phyloP scores from a whole-genome alignment of 2,888 invertebrate species.

The Eucera pruinosa region DNA sequence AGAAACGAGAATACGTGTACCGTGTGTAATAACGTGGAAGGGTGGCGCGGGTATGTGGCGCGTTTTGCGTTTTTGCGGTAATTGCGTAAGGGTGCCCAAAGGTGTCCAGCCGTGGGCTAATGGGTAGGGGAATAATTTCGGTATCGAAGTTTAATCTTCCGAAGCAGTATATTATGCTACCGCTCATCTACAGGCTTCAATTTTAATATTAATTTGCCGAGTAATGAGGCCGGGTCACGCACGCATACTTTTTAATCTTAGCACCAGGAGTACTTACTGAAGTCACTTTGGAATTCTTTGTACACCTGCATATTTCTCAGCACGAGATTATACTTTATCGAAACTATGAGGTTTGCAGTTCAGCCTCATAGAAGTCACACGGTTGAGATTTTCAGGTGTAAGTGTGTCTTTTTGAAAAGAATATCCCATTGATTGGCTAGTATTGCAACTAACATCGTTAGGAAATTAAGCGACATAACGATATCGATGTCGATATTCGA shows the following conservation, averaged over 20 bases:
- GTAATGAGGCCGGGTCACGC: background rate
- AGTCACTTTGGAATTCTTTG: background rate
- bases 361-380: too few species aligned
- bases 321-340: too few species aligned
- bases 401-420: too few species aligned
- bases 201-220: constrained; percentile 3
- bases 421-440: too few species aligned
- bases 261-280: background rate
- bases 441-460: too few species aligned
- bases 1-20: background rate
- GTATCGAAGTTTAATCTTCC: background rate
- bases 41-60: background rate
- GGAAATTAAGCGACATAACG: too few species aligned
- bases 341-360: too few species aligned
- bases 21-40: background rate
- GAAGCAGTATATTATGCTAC: background rate
- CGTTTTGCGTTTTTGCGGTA: constrained; percentile 30
- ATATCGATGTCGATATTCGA: too few species aligned
- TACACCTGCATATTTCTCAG: background rate
- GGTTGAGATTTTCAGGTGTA: too few species aligned
- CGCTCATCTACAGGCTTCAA: background rate
- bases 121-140: background rate
- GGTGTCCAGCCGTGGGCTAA: background rate
- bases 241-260: background rate
- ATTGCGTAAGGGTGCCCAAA: constrained; percentile 4